Base-by-base conservation (phyloP, 2,797 vertebrate species). In the Typhlichthys subterraneus region DNA sequence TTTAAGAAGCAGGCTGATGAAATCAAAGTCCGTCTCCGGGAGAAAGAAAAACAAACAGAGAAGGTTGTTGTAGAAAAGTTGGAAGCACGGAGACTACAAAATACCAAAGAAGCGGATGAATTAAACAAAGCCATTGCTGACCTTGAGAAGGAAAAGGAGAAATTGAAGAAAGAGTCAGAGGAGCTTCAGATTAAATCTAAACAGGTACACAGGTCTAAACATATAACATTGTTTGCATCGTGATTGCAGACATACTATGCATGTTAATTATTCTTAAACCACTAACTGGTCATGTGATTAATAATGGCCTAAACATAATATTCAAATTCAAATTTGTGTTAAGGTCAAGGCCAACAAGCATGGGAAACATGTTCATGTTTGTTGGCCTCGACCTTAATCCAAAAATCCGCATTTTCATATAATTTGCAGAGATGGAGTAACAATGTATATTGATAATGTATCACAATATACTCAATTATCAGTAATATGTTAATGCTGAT, bases 1-100 rank as follows among this genome's bases (percentile, higher is more conserved):
- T 98, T 97, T 88, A 96, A 93, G 82, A 94, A 90, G 63, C 95
- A 97, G 87, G 95, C 95, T 0, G 95, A 97, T 29, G 95, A 96
- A 55, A 98, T 97, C 6, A 92, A 94, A 0, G 73, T 57, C 51
- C 89, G 79, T 77, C 89, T 99, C 62, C 89, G 93, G 1, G 67
- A 91, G 15, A 94, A 93, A 0, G 96, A 98, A 74, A 91, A 94
- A 19, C 85, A 93, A 47, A 94, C 92, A 54, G 94, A 95, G 79
- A 94, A 93, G 19, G 87, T 94, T 0, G 75, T 91, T 31, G 94
- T 98, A 15, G 93, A 96, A 14, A 94, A 94, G 0, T 75, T 99
- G 62, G 97, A 99, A 88, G 92, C 93, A 1, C 96, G 97, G 81
- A 89, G 94, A 73, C 88, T 96, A 45, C 95, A 96, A 76, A 98